Evolutionary conservation across 2,113 vertebrate genomes (phyloP), one percentile per base, ranked within the genome.

Genomic region (Origma solitaria): DNA sequence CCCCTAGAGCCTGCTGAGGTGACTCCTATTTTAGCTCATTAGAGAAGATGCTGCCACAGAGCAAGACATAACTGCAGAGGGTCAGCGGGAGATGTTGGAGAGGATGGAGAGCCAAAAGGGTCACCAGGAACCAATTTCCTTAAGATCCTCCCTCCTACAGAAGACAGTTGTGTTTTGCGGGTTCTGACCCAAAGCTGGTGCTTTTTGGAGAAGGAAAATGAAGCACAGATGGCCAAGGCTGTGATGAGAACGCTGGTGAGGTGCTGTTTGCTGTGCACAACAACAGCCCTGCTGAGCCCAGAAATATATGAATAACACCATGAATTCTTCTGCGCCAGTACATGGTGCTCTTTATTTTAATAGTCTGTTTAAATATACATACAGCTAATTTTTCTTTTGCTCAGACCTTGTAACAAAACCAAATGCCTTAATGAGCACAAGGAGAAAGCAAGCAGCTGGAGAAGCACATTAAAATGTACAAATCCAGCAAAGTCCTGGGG

Each of bases 301-400:
- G 71, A 82, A 97, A 94, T 66, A 76, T 61, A 69, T 50, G 86
- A 91, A 66, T 42, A 94, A 65, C 62, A 33, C 93, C 45, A 70
- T 0, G 4, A 81, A 54, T 69, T 84, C 87, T 77, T 82, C 86
- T 94, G 58, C 80, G 91, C 86, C 81, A 94, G 93, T 85, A 95
- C 91, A 90, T 72, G 89, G 57, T 85, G 86, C 86, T 95, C 84
- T 91, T 79, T 89, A 69, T 87, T 97, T 95, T 75, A 94, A 95
- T 60, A 64, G 84, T 25, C 81, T 95, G 70, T 92, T 97, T 95
- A 91, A 89, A 95, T 95, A 92, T 92, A 88, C 79, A 91, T 95
- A 91, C 73, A 82, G 81, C 49, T 92, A 92, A 40, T 91, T 94
- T 96, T 94, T 89, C 73, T 91, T 82, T 72, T 95, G 58, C 84